Percentiles rank a stretch among this genome's conserved stretches.
These are phyloP conservation scores for Bombylius major DNA, from an alignment of 2,888 invertebrate genomes.

Conservation along the genomic window DNA sequence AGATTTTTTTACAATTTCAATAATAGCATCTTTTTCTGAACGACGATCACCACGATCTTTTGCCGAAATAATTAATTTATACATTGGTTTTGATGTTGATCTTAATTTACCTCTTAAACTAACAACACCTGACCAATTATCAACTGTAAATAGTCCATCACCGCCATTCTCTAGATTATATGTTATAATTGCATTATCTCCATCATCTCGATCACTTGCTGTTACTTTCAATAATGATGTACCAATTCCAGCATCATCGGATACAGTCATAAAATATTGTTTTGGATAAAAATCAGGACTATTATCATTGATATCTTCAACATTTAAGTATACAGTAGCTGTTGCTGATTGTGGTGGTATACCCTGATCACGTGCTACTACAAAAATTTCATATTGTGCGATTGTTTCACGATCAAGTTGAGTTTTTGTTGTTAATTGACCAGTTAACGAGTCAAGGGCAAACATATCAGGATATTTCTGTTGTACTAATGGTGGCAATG, in stretches of 20 bases:
- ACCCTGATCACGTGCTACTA: constrained; percentile 86
- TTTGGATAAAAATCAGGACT: constrained; percentile 83
- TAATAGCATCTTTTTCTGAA: constrained; percentile 59
- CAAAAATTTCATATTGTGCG: constrained; percentile 64
- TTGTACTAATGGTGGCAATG: constrained; percentile 61
- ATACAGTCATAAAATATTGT: constrained; percentile 66
- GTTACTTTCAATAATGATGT: constrained; percentile 58
- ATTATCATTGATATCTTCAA: constrained; percentile 87
- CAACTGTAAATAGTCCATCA: constrained; percentile 67
- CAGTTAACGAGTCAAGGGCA: constrained; percentile 68
- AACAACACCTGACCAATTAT: constrained; percentile 64
- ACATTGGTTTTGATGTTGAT: constrained; percentile 50
- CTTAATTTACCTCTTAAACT: constrained; percentile 52
- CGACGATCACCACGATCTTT: constrained; percentile 67
- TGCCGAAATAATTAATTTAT: constrained; percentile 63
- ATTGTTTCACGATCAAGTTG: constrained; percentile 72
- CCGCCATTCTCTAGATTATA: constrained; percentile 62
- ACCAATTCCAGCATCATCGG: constrained; percentile 50
- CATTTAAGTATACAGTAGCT: constrained; percentile 66
- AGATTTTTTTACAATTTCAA: constrained; percentile 65
- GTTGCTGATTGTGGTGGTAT: constrained; percentile 81
- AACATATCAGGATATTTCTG: constrained; percentile 76
- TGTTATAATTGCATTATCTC: constrained; percentile 71
- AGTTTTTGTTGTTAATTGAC: constrained; percentile 65
- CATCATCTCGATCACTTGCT: constrained; percentile 76